Evolutionary conservation across 2,888 invertebrate genomes (phyloP).

Genomic region (Meta bourneti): DNA sequence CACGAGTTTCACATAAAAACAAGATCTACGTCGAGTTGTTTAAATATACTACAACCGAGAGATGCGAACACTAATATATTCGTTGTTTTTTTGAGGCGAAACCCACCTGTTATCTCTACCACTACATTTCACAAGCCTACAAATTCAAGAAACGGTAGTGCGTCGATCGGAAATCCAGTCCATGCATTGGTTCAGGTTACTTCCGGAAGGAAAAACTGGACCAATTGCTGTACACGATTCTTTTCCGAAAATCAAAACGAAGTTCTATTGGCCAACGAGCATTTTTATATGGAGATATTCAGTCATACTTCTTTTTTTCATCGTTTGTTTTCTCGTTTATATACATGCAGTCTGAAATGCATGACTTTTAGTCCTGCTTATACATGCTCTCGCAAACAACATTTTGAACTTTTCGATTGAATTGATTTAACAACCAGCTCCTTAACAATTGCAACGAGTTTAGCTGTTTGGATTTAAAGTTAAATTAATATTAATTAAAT

Average conservation of each 20-base stretch:
- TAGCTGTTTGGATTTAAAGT: too few species aligned
- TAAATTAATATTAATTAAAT: too few species aligned
- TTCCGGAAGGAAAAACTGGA: neutral
- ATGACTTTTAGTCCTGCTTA: too few species aligned
- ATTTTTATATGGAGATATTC: too few species aligned
- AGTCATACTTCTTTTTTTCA: too few species aligned
- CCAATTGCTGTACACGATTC: neutral
- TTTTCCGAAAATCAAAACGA: conserved; percentile 57
- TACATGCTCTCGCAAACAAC: too few species aligned
- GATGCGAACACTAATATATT: conserved; percentile 73
- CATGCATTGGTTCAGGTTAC: neutral
- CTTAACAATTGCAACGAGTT: too few species aligned
- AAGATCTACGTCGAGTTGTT: conserved; percentile 62
- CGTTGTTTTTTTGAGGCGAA: conserved; percentile 75
- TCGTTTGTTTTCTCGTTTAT: too few species aligned
- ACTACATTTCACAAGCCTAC: conserved; percentile 67
- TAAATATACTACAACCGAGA: conserved; percentile 61
- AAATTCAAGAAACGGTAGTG: conserved; percentile 55
- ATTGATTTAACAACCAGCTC: too few species aligned
- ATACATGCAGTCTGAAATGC: too few species aligned
- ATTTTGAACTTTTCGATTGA: too few species aligned
- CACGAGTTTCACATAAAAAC: conserved; percentile 69
- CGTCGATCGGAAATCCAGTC: conserved; percentile 6
- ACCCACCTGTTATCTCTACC: conserved; percentile 66
- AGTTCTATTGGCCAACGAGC: neutral